Evolutionary conservation across 1,140 invertebrate species (phyloP).

Genomic region (Mya arenaria): DNA sequence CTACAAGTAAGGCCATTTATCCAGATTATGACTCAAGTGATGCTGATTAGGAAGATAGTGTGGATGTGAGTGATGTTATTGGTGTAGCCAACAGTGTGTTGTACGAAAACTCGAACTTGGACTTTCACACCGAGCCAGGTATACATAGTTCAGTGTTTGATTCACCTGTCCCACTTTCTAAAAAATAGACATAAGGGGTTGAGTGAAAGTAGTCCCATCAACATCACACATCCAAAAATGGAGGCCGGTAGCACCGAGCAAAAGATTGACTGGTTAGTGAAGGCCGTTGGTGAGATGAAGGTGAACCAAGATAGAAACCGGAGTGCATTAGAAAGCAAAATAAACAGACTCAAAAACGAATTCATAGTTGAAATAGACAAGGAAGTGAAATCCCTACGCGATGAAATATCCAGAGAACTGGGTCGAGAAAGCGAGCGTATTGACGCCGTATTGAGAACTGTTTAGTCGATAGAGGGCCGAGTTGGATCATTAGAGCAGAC

Average conservation of each 20-base stretch:
- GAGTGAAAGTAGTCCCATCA: background rate
- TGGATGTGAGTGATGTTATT: background rate
- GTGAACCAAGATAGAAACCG: too few species aligned
- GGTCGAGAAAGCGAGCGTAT: too few species aligned
- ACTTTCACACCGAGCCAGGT: background rate
- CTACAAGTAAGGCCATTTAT: too few species aligned
- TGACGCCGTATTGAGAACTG: constrained; percentile 2
- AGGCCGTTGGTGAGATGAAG: too few species aligned
- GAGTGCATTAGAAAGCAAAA: too few species aligned
- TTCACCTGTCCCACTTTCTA: background rate
- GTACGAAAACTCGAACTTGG: background rate
- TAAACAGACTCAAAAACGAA: too few species aligned
- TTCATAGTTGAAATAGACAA: background rate
- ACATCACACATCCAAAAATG: background rate
- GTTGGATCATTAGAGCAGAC: background rate
- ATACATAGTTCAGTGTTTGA: background rate
- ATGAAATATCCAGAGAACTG: background rate
- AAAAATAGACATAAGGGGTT: too few species aligned
- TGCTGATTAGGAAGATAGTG: background rate
- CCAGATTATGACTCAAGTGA: background rate
- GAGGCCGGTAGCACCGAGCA: too few species aligned
- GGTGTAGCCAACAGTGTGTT: background rate
- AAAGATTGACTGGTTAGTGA: too few species aligned
- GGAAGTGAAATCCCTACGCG: background rate
- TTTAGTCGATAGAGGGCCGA: background rate